Base-by-base conservation (phyloP, 1,140 invertebrate species). In the Ladona fulva region DNA sequence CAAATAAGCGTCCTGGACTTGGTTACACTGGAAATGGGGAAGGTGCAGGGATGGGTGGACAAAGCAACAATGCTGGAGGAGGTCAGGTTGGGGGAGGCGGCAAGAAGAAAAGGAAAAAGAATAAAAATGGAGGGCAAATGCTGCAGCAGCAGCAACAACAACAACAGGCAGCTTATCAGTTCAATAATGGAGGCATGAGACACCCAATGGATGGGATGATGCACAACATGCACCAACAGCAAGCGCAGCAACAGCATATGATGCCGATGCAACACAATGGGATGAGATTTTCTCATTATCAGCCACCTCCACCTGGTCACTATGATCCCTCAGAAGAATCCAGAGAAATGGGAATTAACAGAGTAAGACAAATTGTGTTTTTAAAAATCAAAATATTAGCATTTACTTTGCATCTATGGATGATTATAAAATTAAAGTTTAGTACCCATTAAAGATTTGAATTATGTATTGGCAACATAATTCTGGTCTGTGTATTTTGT, bases 101-200 rank as follows among this genome's bases (percentile, higher is more conserved):
- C 10, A 93, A 93, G 86, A 93, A 92, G 85, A 93, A 92, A 83
- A 89, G 91, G 78, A 93, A 92, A 83, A 89, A 88, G 80, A 91
- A 90, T 80, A 91, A 91, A 83, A 92, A 91, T 83, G 84, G 84
- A 75, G 84, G 86, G 3, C 52, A 66, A 22, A 16, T 19, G 52
- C 14, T 6, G 52, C 52, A 66, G 52, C 52, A 66, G 52, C 52
- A 66, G 12, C 52, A 66, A 22, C 52, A 16, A 22, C 52, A 66
- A 22, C 52, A 16, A 22, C 16, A 22, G 16, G 52, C 52, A 19
- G 14, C 52, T 16, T 66, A 66, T 22, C 52, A 66, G 52, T 66
- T 19, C 12, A 66, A 66, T 66, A 66, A 66, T 66, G 29, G 29
- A 37, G 12, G 52, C n/a, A 66, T 66, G 52, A 16, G 52, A 12